phyloP scores from a whole-genome alignment of 1,140 invertebrate species.

The Babylonia areolata region DNA sequence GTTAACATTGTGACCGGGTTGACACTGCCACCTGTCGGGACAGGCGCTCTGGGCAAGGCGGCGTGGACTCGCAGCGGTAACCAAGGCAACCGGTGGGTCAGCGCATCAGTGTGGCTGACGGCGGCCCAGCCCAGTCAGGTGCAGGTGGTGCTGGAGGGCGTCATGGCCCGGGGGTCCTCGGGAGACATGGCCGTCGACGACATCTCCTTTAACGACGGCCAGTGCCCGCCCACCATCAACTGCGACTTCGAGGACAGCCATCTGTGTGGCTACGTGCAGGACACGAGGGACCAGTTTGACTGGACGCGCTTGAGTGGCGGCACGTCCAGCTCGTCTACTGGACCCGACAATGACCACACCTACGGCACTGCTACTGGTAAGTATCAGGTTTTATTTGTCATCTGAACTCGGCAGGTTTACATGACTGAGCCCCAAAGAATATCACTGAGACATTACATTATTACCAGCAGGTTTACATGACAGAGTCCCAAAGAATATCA shows the following conservation, averaged over 20 bases:
- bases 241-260: conserved; percentile 85
- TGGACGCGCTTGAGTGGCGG: conserved; percentile 54
- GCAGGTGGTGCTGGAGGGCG: conserved; percentile 63
- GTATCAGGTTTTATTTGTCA: conserved; percentile 1
- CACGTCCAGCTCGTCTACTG: conserved; percentile 34
- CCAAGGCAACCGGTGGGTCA: conserved; percentile 70
- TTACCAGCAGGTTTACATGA: no score
- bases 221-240: conserved; percentile 57
- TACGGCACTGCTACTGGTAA: conserved; percentile 51
- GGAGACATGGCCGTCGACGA: conserved; percentile 75
- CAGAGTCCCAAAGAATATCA: no score
- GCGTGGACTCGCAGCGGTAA: conserved; percentile 65
- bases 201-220: conserved; percentile 74
- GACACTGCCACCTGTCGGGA: not conserved
- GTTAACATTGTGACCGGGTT: no score
- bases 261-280: conserved; percentile 84
- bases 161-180: conserved; percentile 56
- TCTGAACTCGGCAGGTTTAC: no score
- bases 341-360: conserved; percentile 68
- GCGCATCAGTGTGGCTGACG: conserved; percentile 58
- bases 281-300: conserved; percentile 65
- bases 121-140: conserved; percentile 35
- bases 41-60: conserved; percentile 54
- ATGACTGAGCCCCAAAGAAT: no score
- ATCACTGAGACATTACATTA: no score